phyloP scores from a whole-genome alignment of 1,140 invertebrate species.

The Hypsibius dujardini region DNA sequence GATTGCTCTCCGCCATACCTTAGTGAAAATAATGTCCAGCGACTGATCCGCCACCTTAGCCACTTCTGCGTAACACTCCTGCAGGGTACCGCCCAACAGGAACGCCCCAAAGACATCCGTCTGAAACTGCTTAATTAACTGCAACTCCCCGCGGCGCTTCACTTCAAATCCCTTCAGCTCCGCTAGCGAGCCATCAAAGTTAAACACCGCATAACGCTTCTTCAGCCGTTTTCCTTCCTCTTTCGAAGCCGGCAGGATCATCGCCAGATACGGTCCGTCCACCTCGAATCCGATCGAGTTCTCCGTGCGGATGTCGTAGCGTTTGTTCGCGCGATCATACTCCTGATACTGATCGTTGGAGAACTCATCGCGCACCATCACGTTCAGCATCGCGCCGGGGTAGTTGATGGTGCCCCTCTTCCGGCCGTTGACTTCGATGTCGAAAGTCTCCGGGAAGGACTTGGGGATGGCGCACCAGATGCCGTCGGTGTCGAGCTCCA shows the following conservation, averaged over 20 bases:
- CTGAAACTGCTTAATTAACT: constrained; percentile 96
- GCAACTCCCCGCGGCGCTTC: constrained; percentile 85
- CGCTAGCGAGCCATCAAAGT: constrained; percentile 86
- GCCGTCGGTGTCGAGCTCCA: constrained; percentile 95
- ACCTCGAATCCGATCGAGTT: constrained; percentile 99
- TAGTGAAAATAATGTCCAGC: constrained; percentile 85
- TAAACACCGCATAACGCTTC: constrained; percentile 96
- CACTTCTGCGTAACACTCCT: constrained; percentile 80
- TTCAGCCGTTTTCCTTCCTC: constrained; percentile 97
- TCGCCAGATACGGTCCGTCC: constrained; percentile 88
- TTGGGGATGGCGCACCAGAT: constrained; percentile 95
- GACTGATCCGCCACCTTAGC: constrained; percentile 94
- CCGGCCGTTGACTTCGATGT: constrained; percentile 54
- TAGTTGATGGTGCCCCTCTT: constrained; percentile 84
- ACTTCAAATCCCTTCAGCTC: constrained; percentile 98
- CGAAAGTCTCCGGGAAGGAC: constrained; percentile 86
- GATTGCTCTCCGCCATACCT: constrained; percentile 36
- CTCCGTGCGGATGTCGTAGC: constrained; percentile 62
- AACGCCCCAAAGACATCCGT: constrained; percentile 93
- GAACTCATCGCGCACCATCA: constrained; percentile 84
- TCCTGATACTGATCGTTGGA: constrained; percentile 96
- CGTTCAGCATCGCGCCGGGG: constrained; percentile 87
- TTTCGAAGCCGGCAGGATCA: constrained; percentile 94
- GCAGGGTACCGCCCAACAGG: constrained; percentile 66
- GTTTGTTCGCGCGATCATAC: constrained; percentile 48